A percentile compares a stretch with the other conserved stretches of the same genome.
phyloP scores from a whole-genome alignment of 1,140 invertebrate species.

The Atopsyche davidsoni region DNA sequence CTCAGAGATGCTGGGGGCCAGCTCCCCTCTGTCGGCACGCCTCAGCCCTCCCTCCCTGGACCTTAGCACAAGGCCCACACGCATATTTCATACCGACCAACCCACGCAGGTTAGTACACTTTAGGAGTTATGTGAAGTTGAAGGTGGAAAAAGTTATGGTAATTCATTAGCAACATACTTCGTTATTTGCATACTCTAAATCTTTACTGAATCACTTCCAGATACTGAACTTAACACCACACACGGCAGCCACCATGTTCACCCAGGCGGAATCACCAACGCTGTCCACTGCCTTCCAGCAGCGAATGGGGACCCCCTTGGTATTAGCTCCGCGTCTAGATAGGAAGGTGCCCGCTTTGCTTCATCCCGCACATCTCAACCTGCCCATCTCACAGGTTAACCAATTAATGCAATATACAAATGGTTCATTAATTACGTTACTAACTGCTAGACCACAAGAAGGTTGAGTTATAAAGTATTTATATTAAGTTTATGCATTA shows the following conservation, averaged over 20 bases:
- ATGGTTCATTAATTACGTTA: no score
- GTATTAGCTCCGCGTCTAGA: conserved; percentile 31
- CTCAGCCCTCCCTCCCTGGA: conserved; percentile 8
- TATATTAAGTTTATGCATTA: background rate
- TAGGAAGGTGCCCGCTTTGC: conserved; percentile 30
- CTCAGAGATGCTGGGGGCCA: conserved; percentile 6
- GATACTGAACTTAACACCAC: no score
- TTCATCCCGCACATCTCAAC: conserved; percentile 45
- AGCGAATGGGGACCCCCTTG: conserved; percentile 35
- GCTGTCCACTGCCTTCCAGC: conserved; percentile 28
- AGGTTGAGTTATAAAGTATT: no score
- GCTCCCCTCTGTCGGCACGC: background rate
- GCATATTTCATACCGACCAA: background rate
- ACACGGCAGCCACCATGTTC: no score
- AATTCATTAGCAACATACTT: no score
- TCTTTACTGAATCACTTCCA: no score
- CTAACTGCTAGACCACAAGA: no score
- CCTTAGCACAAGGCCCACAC: conserved; percentile 6
- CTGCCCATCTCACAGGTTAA: conserved; percentile 42
- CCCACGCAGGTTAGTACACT: conserved; percentile 14
- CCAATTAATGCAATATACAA: no score
- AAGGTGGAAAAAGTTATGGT: no score
- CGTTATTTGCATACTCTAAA: no score
- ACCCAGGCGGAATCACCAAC: no score
- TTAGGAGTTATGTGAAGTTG: background rate